phyloP scores from a whole-genome alignment of 2,888 invertebrate species.

The Xanthia icteritia region DNA sequence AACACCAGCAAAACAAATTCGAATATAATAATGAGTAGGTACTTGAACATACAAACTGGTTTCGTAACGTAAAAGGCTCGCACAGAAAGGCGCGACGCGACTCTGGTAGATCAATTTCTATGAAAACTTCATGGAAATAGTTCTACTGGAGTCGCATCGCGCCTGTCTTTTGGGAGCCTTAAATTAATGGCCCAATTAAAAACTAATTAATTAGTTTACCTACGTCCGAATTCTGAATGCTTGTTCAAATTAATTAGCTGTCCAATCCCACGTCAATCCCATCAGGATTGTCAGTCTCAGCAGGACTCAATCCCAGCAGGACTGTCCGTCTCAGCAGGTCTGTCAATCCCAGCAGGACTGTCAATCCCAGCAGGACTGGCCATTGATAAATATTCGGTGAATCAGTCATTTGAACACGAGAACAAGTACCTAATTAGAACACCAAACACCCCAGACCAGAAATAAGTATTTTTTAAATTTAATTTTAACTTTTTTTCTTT shows the following conservation, averaged over 20 bases:
- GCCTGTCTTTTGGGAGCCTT: too few species aligned
- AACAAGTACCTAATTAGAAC: background rate
- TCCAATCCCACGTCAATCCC: background rate
- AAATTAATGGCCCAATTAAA: conserved; percentile 25
- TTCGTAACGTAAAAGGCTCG: background rate
- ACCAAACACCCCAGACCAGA: background rate
- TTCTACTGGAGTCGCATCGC: too few species aligned
- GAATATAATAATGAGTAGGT: background rate
- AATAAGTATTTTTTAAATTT: too few species aligned
- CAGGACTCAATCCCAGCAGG: background rate
- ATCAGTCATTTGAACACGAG: too few species aligned
- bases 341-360: too few species aligned
- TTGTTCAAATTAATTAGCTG: conserved; percentile 5
- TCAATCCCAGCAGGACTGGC: too few species aligned
- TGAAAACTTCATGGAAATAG: too few species aligned
- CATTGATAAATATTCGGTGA: too few species aligned
- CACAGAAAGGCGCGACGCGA: too few species aligned
- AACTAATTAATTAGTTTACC: background rate
- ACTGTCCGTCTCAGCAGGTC: too few species aligned
- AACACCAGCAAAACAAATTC: conserved; percentile 19
- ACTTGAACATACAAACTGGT: conserved; percentile 15
- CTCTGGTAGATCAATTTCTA: too few species aligned
- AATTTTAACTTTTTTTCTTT: background rate
- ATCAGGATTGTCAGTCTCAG: background rate
- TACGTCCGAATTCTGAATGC: too few species aligned